Evolutionary conservation across 2,797 vertebrate genomes (phyloP).

Genomic region (Ceryle rudis): DNA sequence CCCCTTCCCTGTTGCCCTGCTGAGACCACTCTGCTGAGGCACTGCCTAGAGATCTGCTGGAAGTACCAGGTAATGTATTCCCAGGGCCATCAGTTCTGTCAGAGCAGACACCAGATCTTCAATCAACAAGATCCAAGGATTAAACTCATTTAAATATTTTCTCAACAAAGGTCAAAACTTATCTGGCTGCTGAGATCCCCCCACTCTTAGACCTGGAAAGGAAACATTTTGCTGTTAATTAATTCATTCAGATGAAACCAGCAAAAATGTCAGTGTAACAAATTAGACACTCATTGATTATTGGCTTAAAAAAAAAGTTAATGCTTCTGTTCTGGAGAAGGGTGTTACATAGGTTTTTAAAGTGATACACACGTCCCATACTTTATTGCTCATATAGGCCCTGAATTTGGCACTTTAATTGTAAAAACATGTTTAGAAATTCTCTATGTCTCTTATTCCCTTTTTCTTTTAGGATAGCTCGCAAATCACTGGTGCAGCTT

Average conservation of each 20-base stretch:
- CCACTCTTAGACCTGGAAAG: slow-evolving; percentile 52
- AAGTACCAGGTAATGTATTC: background rate
- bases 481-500: background rate
- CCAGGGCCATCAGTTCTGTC: slow-evolving; percentile 41
- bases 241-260: slow-evolving; percentile 76
- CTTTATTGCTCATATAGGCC: background rate
- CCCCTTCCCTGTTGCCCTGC: background rate
- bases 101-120: slow-evolving; percentile 21
- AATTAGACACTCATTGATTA: slow-evolving; percentile 81
- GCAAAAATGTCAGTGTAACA: slow-evolving; percentile 79
- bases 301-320: slow-evolving; percentile 75
- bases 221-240: slow-evolving; percentile 74
- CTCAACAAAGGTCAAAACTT: slow-evolving; percentile 75
- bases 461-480: background rate
- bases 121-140: background rate
- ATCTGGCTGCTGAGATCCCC: slow-evolving; percentile 41
- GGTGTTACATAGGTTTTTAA: slow-evolving; percentile 61
- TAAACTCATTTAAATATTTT: slow-evolving; percentile 72
- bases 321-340: slow-evolving; percentile 54
- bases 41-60: background rate
- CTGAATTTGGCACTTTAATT: background rate
- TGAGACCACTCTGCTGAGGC: background rate
- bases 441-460: background rate
- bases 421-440: background rate
- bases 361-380: background rate